These are phyloP conservation scores for Augochlorella aurata DNA, from an alignment of 2,888 invertebrate species.

Conservation along the genomic window DNA sequence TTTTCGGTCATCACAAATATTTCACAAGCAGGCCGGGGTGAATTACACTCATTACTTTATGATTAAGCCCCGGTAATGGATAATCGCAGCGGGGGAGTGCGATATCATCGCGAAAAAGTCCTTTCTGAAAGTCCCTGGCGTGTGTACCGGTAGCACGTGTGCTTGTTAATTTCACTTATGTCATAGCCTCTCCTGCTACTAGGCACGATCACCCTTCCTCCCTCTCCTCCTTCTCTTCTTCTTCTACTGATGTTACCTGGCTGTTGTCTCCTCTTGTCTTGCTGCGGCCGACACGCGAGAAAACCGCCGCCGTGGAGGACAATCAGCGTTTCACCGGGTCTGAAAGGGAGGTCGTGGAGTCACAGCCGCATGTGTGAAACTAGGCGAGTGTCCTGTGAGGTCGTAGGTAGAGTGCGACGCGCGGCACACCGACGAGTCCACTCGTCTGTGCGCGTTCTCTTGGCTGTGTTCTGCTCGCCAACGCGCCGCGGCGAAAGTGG, in stretches of 20 bases:
- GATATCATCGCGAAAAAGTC: slow-evolving; percentile 37
- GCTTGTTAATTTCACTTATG: slow-evolving; percentile 53
- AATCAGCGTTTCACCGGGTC: slow-evolving; percentile 45
- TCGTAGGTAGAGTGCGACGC: slow-evolving; percentile 41
- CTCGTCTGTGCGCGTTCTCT: background rate
- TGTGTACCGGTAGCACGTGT: slow-evolving; percentile 46
- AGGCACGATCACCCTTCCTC: slow-evolving; percentile 8
- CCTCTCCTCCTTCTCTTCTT: background rate
- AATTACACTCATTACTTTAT: slow-evolving; percentile 47
- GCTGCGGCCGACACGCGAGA: slow-evolving; percentile 39
- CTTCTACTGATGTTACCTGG: background rate
- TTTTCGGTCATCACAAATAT: slow-evolving; percentile 23
- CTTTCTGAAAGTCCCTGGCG: slow-evolving; percentile 36
- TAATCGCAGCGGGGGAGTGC: slow-evolving; percentile 31
- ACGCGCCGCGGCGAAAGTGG: slow-evolving; percentile 49
- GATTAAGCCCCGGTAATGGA: slow-evolving; percentile 45
- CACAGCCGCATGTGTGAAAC: slow-evolving; percentile 40
- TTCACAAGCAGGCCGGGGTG: slow-evolving; percentile 35
- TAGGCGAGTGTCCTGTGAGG: slow-evolving; percentile 42
- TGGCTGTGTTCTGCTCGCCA: background rate
- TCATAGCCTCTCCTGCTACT: slow-evolving; percentile 25
- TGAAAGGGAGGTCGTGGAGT: slow-evolving; percentile 43
- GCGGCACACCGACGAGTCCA: background rate
- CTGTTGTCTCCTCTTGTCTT: slow-evolving; percentile 6
- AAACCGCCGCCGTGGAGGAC: slow-evolving; percentile 35